A percentile compares a stretch with the other conserved stretches of the same genome.
phyloP scores from a whole-genome alignment of 1,140 invertebrate genomes.

The Eufriesea mexicana region DNA sequence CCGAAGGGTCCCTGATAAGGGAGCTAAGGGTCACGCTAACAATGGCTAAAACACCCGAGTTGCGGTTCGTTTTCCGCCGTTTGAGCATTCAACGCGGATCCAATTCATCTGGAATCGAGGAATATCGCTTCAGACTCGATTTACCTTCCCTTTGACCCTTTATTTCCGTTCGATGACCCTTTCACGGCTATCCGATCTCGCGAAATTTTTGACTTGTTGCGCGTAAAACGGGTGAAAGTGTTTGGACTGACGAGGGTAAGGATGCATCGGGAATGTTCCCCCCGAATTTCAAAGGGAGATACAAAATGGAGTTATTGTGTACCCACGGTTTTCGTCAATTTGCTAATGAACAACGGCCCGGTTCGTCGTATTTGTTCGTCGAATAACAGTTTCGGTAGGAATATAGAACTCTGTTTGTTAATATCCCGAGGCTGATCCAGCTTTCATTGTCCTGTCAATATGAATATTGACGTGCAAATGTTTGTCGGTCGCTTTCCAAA shows the following conservation, averaged over 20 bases:
- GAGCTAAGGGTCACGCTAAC: conserved; percentile 43
- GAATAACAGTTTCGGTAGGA: not conserved
- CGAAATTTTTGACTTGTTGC: not conserved
- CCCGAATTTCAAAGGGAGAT: not conserved
- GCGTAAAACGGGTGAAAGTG: not conserved
- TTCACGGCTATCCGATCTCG: too few relatives aligned
- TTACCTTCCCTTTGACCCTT: not conserved
- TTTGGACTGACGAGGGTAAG: too few relatives aligned
- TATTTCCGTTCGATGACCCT: not conserved
- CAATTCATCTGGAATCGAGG: not conserved
- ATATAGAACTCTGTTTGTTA: conserved; percentile 6
- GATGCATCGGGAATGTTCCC: not conserved
- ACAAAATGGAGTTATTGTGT: not conserved
- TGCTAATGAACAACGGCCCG: not conserved
- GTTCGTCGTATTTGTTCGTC: not conserved
- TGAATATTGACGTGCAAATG: conserved; percentile 9
- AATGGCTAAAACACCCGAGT: conserved; percentile 48
- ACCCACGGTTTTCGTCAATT: not conserved
- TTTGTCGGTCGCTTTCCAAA: not conserved
- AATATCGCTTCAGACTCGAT: not conserved
- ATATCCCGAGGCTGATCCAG: not conserved
- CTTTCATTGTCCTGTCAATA: conserved; percentile 7
- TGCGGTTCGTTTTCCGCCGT: conserved; percentile 53
- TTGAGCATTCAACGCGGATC: conserved; percentile 21
- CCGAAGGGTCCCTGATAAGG: conserved; percentile 3